Conservation (phyloP, 2,888 invertebrate species). For the Oligia latruncula region DNA sequence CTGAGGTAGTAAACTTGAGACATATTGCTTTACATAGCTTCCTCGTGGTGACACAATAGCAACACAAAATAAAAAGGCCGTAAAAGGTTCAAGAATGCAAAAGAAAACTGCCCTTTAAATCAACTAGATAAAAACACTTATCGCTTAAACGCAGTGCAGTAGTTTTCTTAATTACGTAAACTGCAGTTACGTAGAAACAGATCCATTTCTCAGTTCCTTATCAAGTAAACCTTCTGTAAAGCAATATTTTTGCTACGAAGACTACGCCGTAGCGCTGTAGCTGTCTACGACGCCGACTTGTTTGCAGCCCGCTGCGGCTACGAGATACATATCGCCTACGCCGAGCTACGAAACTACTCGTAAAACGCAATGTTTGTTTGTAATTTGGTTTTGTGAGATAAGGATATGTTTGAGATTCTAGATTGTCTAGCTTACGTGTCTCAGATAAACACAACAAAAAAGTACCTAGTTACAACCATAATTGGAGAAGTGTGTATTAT, state of each 20-base stretch:
- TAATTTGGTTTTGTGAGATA: conserved; percentile 27
- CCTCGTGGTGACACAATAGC: conserved; percentile 30
- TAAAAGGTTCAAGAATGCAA: conserved; percentile 15
- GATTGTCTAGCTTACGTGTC: conserved; percentile 12
- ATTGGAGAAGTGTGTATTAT: not conserved
- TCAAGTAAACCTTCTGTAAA: conserved; percentile 43
- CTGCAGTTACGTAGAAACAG: conserved; percentile 14
- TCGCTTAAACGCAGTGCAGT: conserved; percentile 5
- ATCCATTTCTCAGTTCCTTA: conserved; percentile 27
- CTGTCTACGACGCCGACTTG: conserved; percentile 39
- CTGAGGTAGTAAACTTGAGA: conserved; percentile 54
- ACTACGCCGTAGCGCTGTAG: conserved; percentile 49
- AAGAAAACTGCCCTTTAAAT: not conserved
- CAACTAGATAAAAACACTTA: not conserved
- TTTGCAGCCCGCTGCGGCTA: conserved; percentile 49
- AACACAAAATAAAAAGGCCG: conserved; percentile 10
- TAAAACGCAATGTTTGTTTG: conserved; percentile 41
- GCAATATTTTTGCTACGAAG: conserved; percentile 43
- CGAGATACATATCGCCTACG: conserved; percentile 49
- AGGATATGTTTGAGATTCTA: conserved; percentile 15
- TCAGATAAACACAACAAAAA: not conserved
- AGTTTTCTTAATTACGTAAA: conserved; percentile 22
- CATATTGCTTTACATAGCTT: conserved; percentile 50
- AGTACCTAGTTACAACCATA: not conserved
- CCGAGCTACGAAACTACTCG: conserved; percentile 32